Evolutionary conservation across 2,888 invertebrate species (phyloP).

Genomic region (Coremacera marginata): DNA sequence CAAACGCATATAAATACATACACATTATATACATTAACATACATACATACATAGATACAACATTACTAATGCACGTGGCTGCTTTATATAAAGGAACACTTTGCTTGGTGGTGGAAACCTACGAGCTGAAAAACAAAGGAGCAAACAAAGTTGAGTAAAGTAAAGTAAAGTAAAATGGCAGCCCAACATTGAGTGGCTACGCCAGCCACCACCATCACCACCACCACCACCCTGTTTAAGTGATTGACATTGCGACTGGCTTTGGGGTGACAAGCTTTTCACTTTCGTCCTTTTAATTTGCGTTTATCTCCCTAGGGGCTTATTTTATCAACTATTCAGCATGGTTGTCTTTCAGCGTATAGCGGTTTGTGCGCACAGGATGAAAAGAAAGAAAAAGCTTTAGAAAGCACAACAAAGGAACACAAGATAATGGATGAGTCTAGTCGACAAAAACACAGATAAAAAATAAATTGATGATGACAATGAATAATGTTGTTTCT

Average conservation of each 20-base stretch:
- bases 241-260: slow-evolving; percentile 45
- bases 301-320: slow-evolving; percentile 52
- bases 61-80: slow-evolving; percentile 25
- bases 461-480: neutral
- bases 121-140: neutral
- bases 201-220: slow-evolving; percentile 22
- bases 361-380: neutral
- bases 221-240: slow-evolving; percentile 33
- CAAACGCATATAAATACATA: too few species aligned
- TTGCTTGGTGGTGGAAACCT: slow-evolving; percentile 12
- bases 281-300: slow-evolving; percentile 57
- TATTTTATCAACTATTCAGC: neutral
- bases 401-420: slow-evolving; percentile 14
- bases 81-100: slow-evolving; percentile 13
- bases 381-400: neutral
- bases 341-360: neutral
- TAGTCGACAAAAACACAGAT: neutral
- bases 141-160: slow-evolving; percentile 2
- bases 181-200: slow-evolving; percentile 8
- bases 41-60: neutral
- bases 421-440: slow-evolving; percentile 14
- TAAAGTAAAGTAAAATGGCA: slow-evolving; percentile 21
- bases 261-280: slow-evolving; percentile 56
- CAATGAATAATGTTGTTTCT: neutral
- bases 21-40: neutral